A percentile compares a stretch with the other conserved stretches of the same genome.
These are phyloP conservation scores for Hippocampus mohnikei DNA, from an alignment of 2,113 vertebrate genomes.

Conservation along the genomic window DNA sequence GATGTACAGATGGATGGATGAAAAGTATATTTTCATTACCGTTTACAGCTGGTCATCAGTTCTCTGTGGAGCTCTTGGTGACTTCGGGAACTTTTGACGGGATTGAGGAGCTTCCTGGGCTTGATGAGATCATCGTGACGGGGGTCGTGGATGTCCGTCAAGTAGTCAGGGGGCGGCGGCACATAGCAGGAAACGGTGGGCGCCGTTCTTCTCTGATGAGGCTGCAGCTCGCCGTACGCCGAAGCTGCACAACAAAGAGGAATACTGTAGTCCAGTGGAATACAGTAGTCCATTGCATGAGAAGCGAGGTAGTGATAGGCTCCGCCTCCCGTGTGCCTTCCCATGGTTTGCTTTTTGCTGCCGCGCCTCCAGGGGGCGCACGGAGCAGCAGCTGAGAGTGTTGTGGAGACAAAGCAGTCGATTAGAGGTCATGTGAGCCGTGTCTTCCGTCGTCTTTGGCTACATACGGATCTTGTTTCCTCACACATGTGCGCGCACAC, in stretches of 20 bases:
- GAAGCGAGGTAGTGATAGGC: not conserved
- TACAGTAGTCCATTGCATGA: not conserved
- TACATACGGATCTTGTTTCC: constrained; percentile 59
- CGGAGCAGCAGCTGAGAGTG: not conserved
- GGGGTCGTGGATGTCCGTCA: not conserved
- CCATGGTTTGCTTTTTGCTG: not conserved
- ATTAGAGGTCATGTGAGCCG: constrained; percentile 56
- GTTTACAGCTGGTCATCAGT: constrained; percentile 54
- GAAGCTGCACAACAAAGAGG: constrained; percentile 23
- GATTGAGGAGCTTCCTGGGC: constrained; percentile 58
- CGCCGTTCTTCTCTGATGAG: constrained; percentile 27
- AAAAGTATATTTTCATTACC: constrained; percentile 19
- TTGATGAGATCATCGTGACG: constrained; percentile 50
- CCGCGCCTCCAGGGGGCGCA: not conserved
- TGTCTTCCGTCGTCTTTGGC: constrained; percentile 49
- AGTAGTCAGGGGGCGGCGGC: constrained; percentile 21
- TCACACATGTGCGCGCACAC: constrained; percentile 15
- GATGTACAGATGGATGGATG: too few species aligned
- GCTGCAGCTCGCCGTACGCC: constrained; percentile 30
- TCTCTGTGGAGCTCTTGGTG: constrained; percentile 62
- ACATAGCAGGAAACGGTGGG: constrained; percentile 20
- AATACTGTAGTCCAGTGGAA: not conserved
- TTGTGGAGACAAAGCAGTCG: constrained; percentile 21
- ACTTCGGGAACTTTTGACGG: constrained; percentile 50
- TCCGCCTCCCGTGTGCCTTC: too few species aligned